A percentile compares a stretch with the other conserved stretches of the same genome.
Conservation (phyloP, 2,113 vertebrate genomes). For the Pelecanoides urinatrix region DNA sequence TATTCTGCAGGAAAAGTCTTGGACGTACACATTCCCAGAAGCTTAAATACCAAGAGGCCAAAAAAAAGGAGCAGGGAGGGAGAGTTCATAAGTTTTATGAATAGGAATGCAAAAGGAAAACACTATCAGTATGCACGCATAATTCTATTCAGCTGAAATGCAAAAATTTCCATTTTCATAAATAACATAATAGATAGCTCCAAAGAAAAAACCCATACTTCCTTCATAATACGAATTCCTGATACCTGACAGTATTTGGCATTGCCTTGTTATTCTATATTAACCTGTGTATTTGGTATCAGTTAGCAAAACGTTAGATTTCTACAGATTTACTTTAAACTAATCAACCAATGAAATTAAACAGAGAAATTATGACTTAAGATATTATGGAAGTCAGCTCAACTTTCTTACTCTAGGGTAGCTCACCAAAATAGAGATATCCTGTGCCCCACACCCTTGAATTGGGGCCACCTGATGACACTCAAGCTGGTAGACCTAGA, state of each 20-base stretch:
- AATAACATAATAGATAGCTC: not conserved
- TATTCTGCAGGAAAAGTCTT: not conserved
- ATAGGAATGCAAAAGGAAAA: not conserved
- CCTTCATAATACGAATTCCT: not conserved
- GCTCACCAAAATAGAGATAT: not conserved
- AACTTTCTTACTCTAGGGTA: not conserved
- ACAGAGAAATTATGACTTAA: not conserved
- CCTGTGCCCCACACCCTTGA: not conserved
- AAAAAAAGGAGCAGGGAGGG: not conserved
- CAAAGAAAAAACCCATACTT: not conserved
- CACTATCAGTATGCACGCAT: too few species aligned
- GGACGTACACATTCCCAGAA: not conserved
- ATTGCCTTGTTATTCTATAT: not conserved
- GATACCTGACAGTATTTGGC: not conserved
- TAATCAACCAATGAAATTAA: not conserved
- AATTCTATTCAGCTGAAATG: not conserved
- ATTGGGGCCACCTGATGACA: not conserved
- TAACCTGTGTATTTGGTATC: not conserved
- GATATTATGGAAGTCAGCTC: not conserved
- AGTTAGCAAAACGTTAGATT: not conserved
- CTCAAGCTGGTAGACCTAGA: not conserved
- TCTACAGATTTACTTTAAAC: not conserved
- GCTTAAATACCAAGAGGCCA: not conserved
- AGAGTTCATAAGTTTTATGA: not conserved
- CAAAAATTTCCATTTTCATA: not conserved